Evolutionary conservation across 2,797 vertebrate genomes (phyloP), one percentile per base, ranked within the genome.

Genomic region (Bovichtus diacanthus): DNA sequence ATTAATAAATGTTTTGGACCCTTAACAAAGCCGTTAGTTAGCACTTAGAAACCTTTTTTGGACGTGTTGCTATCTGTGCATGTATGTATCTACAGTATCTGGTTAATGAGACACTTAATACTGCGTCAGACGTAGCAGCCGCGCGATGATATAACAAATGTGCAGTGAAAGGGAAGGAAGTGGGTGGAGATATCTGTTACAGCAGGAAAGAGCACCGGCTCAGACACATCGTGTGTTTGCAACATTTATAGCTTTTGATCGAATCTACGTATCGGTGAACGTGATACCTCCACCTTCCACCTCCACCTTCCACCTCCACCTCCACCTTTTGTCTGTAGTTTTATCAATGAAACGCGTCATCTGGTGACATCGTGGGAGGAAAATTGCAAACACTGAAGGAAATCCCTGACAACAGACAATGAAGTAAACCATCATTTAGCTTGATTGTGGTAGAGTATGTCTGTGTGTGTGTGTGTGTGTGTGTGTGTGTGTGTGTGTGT

Each of bases 351-450:
- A 66, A 59, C 66, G 46, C 39, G 11, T 66, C 58, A 21, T 65
- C 68, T 23, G 34, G 29, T 73, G 53, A 62, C 76, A 60, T 8
- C 11, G 77, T 81, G 66, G 67, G 77, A 84, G 77, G 74, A 70
- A 80, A 65, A 91, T 55, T 46, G 70, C 65, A 90, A 88, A 80
- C 59, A 43, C 87, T 84, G 78, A 70, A 63, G 83, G 68, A 66
- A 74, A 82, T 44, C 55, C 43, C 87, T 84, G 78, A 82, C 87
- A 82, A 80, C 79, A 70, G 58, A 70, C 78, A 38, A 27, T 43
- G 53, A 84, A 82, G 83, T 74, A 80, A 82, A 74, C 50, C 53
- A 60, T 54, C 66, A 61, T 61, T 68, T 23, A 56, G 4, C 64
- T 50, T 11, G 13, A 31, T 56, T 12, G 31, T 54, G 15, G 11